phyloP scores from a whole-genome alignment of 2,113 vertebrate species.

The Chloroceryle aenea region DNA sequence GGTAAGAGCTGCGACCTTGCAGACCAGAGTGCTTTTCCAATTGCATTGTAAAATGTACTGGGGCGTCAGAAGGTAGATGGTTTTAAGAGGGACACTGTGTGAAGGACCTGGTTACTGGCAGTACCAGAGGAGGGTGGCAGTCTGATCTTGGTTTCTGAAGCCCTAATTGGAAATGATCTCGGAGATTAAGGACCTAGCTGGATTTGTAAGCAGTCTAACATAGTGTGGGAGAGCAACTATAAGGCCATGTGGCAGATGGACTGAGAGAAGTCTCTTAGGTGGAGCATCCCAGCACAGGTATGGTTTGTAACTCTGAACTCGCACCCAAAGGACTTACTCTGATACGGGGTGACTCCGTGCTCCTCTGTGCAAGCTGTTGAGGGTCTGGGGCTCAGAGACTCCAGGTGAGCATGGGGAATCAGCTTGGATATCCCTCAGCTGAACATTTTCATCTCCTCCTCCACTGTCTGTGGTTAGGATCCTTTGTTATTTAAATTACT shows the following conservation, averaged over 20 bases:
- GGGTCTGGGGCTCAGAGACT: background rate
- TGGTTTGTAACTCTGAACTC: background rate
- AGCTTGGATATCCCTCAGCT: background rate
- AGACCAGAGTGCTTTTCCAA: background rate
- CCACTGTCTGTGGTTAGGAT: background rate
- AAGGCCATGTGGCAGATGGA: background rate
- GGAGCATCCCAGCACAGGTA: background rate
- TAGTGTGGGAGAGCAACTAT: background rate
- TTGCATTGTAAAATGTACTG: background rate
- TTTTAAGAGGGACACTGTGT: background rate
- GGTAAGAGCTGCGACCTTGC: background rate
- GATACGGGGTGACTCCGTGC: rapidly evolving
- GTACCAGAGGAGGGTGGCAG: background rate
- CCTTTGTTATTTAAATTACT: slow-evolving; percentile 9
- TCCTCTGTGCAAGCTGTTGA: background rate
- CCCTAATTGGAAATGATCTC: slow-evolving; percentile 7
- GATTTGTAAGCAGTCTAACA: background rate
- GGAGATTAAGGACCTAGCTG: background rate
- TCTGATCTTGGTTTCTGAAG: slow-evolving; percentile 11
- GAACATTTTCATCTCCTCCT: background rate
- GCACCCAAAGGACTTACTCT: background rate
- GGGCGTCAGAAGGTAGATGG: background rate
- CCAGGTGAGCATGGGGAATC: background rate
- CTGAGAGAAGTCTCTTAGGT: background rate
- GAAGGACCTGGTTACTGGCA: background rate